Conservation (phyloP, 23 tunicate species). For the Ascidia mentula region DNA sequence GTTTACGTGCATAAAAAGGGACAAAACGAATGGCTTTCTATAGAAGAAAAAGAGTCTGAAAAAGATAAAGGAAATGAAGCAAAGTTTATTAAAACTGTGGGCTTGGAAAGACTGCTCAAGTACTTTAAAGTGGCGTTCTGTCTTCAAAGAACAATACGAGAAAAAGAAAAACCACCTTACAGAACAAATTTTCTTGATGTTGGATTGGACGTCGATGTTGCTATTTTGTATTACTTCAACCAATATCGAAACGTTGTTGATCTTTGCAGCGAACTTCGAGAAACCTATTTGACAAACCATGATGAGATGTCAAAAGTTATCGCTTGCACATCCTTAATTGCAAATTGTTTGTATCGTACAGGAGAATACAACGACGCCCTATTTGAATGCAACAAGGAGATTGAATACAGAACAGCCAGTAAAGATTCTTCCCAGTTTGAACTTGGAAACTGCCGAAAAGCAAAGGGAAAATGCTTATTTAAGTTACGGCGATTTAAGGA, state of each 20-base stretch:
- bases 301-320: neutral
- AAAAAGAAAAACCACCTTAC: neutral
- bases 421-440: neutral
- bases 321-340: neutral
- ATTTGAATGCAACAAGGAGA: neutral
- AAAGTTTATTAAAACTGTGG: neutral
- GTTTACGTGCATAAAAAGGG: slow-evolving; percentile 40
- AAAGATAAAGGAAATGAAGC: neutral
- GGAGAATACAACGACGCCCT: neutral
- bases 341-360: neutral
- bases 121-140: neutral
- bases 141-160: neutral
- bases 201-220: neutral
- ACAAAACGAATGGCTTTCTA: slow-evolving; percentile 24
- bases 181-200: neutral
- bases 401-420: neutral
- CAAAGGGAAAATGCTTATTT: neutral
- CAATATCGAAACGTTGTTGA: neutral
- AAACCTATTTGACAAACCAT: neutral
- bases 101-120: neutral
- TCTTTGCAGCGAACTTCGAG: neutral
- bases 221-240: neutral
- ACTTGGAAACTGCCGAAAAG: neutral
- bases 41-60: neutral
- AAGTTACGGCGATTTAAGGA: neutral